Percentiles rank a stretch among this genome's conserved stretches.
These are phyloP conservation scores for Coptotermes formosanus DNA, from an alignment of 1,140 invertebrate species.

Conservation along the genomic window DNA sequence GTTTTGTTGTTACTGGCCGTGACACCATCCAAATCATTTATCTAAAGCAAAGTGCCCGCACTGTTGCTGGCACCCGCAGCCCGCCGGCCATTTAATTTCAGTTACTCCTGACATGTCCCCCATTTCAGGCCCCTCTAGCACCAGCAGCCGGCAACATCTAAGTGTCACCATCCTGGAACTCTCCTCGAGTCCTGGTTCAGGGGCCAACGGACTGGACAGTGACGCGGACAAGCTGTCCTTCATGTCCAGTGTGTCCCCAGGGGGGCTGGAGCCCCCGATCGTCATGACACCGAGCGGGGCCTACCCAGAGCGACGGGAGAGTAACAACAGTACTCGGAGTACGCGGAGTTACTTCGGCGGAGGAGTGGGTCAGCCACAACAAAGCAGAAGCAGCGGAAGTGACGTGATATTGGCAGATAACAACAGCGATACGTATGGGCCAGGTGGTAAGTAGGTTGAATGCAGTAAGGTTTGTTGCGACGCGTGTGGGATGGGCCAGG, in stretches of 20 bases:
- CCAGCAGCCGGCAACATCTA: not conserved
- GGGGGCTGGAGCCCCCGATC: not conserved
- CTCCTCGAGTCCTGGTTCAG: not conserved
- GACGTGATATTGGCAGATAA: not conserved
- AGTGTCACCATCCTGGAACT: constrained; percentile 21
- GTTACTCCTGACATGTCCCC: no score
- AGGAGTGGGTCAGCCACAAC: not conserved
- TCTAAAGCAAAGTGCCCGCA: no score
- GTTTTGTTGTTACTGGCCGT: no score
- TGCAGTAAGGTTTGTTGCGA: no score
- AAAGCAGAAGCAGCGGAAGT: not conserved
- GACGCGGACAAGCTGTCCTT: constrained; percentile 18
- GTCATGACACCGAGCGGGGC: constrained; percentile 4
- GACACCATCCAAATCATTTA: no score
- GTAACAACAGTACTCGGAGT: constrained; percentile 21
- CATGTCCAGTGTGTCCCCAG: not conserved
- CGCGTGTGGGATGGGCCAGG: no score
- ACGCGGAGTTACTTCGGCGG: not conserved
- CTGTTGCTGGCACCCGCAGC: no score
- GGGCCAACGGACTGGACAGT: not conserved
- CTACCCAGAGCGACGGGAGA: constrained; percentile 18
- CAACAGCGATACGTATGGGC: constrained; percentile 26
- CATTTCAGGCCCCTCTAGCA: not conserved
- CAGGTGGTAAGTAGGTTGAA: constrained; percentile 10
- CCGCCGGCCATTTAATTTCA: no score